Conservation (phyloP, 2,113 vertebrate species). For the Pycnonotus jocosus region DNA sequence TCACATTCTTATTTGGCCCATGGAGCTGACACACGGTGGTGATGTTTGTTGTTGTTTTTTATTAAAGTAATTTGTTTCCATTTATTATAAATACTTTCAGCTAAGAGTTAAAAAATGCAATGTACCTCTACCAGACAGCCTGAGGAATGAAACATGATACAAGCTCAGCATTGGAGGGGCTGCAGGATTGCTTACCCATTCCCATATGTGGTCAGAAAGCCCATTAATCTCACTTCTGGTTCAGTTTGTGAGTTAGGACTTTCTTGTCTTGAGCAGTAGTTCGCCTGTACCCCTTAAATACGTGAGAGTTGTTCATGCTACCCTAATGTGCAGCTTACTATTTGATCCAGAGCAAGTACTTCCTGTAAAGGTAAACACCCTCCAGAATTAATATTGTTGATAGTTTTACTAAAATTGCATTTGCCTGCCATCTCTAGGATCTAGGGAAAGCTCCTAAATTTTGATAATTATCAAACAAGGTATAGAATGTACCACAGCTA, state of each 20-base stretch:
- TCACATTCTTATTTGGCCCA: conserved; percentile 47
- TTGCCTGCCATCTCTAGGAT: not conserved
- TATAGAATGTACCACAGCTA: conserved; percentile 20
- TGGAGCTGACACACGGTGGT: conserved; percentile 22
- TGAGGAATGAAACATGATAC: conserved; percentile 45
- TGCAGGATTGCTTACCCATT: conserved; percentile 2
- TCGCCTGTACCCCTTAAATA: not conserved
- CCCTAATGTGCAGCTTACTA: not conserved
- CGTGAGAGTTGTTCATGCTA: not conserved
- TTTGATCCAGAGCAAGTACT: conserved; percentile 9
- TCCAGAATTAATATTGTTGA: not conserved
- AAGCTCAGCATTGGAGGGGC: not conserved
- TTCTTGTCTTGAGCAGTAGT: not conserved
- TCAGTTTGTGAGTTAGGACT: conserved; percentile 34
- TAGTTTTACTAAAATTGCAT: not conserved
- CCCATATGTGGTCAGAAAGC: conserved; percentile 31
- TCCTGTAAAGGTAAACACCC: not conserved
- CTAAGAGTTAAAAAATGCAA: conserved; percentile 39
- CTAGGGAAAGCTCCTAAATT: not conserved
- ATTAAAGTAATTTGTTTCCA: conserved; percentile 47
- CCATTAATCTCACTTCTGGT: conserved; percentile 53
- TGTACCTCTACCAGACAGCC: conserved; percentile 19
- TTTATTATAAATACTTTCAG: conserved; percentile 49
- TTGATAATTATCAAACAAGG: not conserved
- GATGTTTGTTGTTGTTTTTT: conserved; percentile 13